These are phyloP conservation scores for Tiaroga cobitis DNA, from an alignment of 2,797 vertebrate genomes.

Conservation along the genomic window DNA sequence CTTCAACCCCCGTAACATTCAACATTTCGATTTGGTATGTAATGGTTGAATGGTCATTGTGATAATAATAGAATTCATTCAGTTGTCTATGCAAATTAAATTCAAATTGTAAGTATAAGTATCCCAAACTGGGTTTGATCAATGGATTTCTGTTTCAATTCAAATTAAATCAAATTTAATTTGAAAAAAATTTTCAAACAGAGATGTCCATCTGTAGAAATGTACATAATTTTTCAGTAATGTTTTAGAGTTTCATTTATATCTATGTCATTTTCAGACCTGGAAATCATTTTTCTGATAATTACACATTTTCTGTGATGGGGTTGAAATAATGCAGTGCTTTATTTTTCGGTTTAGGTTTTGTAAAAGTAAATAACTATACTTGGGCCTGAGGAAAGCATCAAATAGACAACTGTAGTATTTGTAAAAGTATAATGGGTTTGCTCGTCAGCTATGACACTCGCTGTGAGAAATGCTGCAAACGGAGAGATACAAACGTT, in stretches of 20 bases:
- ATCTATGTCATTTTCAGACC: neutral
- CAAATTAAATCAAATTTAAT: too few species aligned
- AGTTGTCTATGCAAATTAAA: neutral
- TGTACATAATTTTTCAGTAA: neutral
- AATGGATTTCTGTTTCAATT: neutral
- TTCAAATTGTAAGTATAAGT: neutral
- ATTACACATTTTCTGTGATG: neutral
- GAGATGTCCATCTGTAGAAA: neutral
- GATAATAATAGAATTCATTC: neutral
- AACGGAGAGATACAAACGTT: too few species aligned
- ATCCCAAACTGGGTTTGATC: neutral
- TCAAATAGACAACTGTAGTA: too few species aligned
- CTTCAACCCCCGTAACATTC: neutral
- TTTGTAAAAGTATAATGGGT: too few species aligned
- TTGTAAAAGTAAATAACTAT: neutral
- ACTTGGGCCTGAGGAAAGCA: neutral
- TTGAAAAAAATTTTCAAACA: too few species aligned
- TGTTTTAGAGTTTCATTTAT: neutral
- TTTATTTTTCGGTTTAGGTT: neutral
- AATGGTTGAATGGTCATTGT: neutral
- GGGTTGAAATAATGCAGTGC: neutral
- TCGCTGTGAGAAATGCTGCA: too few species aligned
- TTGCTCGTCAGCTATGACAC: too few species aligned
- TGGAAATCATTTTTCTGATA: neutral
- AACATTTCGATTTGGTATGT: neutral